phyloP scores from a whole-genome alignment of 2,113 vertebrate species.

The Micromys minutus region DNA sequence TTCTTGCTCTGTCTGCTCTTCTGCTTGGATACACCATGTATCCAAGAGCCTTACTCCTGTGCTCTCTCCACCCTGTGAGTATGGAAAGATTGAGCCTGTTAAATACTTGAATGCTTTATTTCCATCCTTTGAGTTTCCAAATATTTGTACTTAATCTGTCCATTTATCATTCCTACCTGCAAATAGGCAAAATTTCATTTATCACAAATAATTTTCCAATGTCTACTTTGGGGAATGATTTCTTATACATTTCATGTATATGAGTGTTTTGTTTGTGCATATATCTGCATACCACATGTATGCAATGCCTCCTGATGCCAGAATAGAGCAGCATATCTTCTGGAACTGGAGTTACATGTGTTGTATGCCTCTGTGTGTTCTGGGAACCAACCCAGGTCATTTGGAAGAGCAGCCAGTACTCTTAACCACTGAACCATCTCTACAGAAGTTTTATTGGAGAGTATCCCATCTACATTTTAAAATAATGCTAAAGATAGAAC shows the following conservation, averaged over 20 bases:
- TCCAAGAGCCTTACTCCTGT: background rate
- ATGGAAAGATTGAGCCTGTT: background rate
- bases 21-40: background rate
- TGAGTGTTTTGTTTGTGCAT: background rate
- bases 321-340: background rate
- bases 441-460: no score
- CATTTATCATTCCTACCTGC: background rate
- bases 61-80: background rate
- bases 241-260: background rate
- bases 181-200: background rate
- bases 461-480: background rate
- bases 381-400: background rate
- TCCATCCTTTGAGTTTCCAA: background rate
- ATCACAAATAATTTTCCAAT: background rate
- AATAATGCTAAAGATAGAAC: background rate
- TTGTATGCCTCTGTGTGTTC: background rate
- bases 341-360: background rate
- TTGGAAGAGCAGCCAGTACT: background rate
- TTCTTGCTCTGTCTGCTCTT: background rate
- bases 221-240: background rate
- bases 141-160: background rate
- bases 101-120: background rate
- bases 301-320: background rate
- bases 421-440: background rate
- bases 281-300: background rate